Conservation (phyloP, 1,140 invertebrate genomes). For the Caenorhabditis inopinata region DNA sequence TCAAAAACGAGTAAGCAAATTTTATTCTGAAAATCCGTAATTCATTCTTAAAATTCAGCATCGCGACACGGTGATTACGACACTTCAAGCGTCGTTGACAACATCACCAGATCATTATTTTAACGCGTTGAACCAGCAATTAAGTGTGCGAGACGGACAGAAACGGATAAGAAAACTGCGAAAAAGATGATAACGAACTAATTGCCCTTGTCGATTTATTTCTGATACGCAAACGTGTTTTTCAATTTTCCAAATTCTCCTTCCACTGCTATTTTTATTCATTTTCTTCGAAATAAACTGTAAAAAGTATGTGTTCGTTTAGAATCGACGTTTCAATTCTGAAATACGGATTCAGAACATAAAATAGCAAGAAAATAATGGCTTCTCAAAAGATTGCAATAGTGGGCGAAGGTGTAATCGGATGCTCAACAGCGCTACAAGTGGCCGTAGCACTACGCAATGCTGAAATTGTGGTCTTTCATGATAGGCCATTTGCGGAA, state of each 20-base stretch:
- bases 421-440: slow-evolving; percentile 36
- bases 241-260: background rate
- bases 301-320: too few species aligned
- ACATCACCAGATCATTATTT: slow-evolving; percentile 20
- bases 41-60: too few species aligned
- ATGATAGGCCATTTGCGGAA: slow-evolving; percentile 32
- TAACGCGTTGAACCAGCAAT: slow-evolving; percentile 1
- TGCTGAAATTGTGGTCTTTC: slow-evolving; percentile 24
- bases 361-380: too few species aligned
- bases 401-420: slow-evolving; percentile 42
- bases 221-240: background rate
- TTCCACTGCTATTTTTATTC: background rate
- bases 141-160: background rate
- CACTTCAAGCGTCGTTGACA: background rate
- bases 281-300: too few species aligned
- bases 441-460: background rate
- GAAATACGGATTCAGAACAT: too few species aligned
- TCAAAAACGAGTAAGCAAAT: background rate
- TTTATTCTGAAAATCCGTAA: background rate
- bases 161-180: background rate
- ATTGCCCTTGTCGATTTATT: background rate
- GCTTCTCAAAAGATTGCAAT: slow-evolving; percentile 37
- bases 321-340: too few species aligned
- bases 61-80: background rate
- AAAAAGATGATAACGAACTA: background rate